Percentiles rank a stretch among this genome's conserved stretches.
These are phyloP conservation scores for Lepus americanus DNA, from an alignment of 2,113 vertebrate genomes.

Conservation along the genomic window DNA sequence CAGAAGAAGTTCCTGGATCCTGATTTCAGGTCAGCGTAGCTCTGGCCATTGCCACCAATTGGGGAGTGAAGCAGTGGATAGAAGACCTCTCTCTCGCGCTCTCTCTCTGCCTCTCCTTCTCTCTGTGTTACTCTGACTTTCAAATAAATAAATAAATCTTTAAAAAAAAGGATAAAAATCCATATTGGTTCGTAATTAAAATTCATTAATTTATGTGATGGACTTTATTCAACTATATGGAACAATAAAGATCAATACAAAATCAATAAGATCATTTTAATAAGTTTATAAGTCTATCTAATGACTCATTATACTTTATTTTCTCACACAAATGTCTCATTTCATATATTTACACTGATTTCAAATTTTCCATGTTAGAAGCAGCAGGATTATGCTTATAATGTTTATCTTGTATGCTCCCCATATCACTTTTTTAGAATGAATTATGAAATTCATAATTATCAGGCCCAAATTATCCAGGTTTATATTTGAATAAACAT, in stretches of 20 bases:
- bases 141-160: too few relatives aligned
- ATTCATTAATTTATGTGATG: too few relatives aligned
- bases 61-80: too few relatives aligned
- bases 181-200: neutral
- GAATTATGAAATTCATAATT: neutral
- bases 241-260: neutral
- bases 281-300: neutral
- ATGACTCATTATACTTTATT: neutral
- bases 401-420: fast-evolving
- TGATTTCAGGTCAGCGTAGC: too few relatives aligned
- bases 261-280: neutral
- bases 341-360: neutral
- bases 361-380: neutral
- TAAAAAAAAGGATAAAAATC: neutral
- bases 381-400: neutral
- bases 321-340: neutral
- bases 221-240: neutral
- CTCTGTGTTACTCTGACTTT: too few relatives aligned
- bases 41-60: too few relatives aligned
- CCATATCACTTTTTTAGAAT: neutral
- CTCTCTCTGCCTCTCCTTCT: too few relatives aligned
- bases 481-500: neutral
- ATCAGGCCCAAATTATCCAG: neutral
- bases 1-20: too few relatives aligned
- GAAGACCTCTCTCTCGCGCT: too few relatives aligned